These are phyloP conservation scores for Limenitis camilla DNA, from an alignment of 2,888 invertebrate genomes.

Conservation along the genomic window DNA sequence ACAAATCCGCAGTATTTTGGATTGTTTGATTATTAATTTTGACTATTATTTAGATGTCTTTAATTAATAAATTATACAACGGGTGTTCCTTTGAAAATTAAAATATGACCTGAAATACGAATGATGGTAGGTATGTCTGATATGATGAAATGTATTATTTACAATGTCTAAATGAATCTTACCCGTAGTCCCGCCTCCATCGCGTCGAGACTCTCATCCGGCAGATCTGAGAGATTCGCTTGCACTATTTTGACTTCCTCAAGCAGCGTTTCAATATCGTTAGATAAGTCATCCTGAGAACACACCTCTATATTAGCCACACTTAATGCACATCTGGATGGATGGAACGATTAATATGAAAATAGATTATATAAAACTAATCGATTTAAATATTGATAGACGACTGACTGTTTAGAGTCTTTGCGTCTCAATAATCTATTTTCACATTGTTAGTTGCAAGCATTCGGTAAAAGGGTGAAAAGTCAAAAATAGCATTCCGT, in stretches of 20 bases:
- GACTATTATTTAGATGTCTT: no score
- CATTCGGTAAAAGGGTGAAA: conserved; percentile 31
- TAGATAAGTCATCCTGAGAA: conserved; percentile 77
- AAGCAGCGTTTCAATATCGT: conserved; percentile 81
- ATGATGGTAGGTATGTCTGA: no score
- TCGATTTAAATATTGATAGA: conserved; percentile 15
- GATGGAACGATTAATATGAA: conserved; percentile 5
- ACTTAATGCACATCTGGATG: conserved; percentile 17
- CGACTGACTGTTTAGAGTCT: neutral
- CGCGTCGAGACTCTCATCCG: conserved; percentile 80
- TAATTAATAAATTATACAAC: no score
- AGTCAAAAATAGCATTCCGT: conserved; percentile 46
- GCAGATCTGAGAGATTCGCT: conserved; percentile 78
- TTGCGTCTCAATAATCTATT: conserved; percentile 18
- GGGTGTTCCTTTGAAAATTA: no score
- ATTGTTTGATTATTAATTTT: no score
- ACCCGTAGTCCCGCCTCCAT: conserved; percentile 84
- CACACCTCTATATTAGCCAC: conserved; percentile 62
- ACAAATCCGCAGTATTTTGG: no score
- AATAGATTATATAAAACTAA: conserved; percentile 17
- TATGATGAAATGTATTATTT: conserved; percentile 28
- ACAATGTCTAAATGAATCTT: conserved; percentile 51
- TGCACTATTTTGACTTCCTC: conserved; percentile 80
- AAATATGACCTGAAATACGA: no score
- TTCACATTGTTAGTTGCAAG: conserved; percentile 15